Conservation (phyloP, 2,113 vertebrate genomes). For the Mormoops blainvillei region DNA sequence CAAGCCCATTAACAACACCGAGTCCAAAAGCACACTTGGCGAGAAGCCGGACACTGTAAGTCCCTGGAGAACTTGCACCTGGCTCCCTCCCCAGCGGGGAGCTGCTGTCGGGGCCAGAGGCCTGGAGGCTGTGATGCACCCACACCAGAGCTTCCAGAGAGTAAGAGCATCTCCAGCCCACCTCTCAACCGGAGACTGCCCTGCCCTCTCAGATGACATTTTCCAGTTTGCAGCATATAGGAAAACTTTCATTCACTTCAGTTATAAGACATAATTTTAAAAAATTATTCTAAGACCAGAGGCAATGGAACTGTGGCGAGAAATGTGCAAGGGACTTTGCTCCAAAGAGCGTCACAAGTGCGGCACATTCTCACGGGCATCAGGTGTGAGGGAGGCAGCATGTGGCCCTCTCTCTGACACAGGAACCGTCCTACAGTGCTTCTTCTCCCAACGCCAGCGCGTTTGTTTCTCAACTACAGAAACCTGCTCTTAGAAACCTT, state of each 20-base stretch:
- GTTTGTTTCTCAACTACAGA: background rate
- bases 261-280: background rate
- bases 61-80: background rate
- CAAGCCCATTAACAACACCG: background rate
- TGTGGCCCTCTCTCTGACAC: background rate
- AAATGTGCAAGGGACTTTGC: too few relatives aligned
- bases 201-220: background rate
- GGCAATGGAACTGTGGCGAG: background rate
- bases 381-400: background rate
- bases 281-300: too few relatives aligned
- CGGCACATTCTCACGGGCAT: too few relatives aligned
- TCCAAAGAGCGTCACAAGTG: accelerated
- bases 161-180: background rate
- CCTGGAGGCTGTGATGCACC: background rate
- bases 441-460: background rate
- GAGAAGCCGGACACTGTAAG: background rate
- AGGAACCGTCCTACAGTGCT: too few relatives aligned
- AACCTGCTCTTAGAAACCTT: background rate
- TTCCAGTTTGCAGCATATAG: background rate
- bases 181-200: background rate
- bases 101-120: background rate
- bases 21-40: background rate
- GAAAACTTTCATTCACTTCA: background rate
- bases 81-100: background rate
- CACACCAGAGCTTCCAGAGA: background rate